Conservation (phyloP, 2,113 vertebrate species). For the Rhegmatorhina hoffmannsi region DNA sequence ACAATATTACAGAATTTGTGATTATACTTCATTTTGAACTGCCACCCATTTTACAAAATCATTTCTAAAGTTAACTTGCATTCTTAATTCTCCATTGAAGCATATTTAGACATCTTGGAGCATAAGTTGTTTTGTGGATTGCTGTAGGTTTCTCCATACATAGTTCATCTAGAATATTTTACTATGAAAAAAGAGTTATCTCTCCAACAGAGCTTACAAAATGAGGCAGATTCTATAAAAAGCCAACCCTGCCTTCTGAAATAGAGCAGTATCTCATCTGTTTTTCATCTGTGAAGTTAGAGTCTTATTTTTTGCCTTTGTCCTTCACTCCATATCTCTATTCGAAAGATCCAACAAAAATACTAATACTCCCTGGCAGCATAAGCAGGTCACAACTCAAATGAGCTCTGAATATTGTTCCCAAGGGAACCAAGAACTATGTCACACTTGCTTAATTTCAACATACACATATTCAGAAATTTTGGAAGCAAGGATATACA, state of each 20-base stretch:
- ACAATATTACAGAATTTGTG: neutral
- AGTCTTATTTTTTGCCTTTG: conserved; percentile 56
- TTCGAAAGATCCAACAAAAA: conserved; percentile 70
- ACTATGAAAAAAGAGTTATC: neutral
- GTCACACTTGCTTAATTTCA: conserved; percentile 62
- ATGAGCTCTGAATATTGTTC: conserved; percentile 69
- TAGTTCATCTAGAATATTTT: conserved; percentile 29
- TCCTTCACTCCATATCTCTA: conserved; percentile 66
- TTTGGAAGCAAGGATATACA: conserved; percentile 30
- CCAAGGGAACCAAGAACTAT: conserved; percentile 61
- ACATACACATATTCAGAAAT: conserved; percentile 65
- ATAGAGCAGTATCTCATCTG: conserved; percentile 52
- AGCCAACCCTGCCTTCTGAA: neutral
- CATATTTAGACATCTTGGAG: neutral
- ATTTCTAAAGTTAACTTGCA: neutral
- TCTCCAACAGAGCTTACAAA: conserved; percentile 18
- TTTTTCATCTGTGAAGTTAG: conserved; percentile 30
- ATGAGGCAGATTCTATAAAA: conserved; percentile 40
- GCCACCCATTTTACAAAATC: neutral
- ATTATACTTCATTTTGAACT: neutral
- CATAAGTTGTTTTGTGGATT: neutral
- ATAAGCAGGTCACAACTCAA: conserved; percentile 75
- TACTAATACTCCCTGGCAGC: conserved; percentile 69
- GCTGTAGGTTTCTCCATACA: neutral
- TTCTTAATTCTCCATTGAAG: neutral